These are phyloP conservation scores for Drosophila colorata DNA, from an alignment of 2,888 invertebrate genomes.

Conservation along the genomic window DNA sequence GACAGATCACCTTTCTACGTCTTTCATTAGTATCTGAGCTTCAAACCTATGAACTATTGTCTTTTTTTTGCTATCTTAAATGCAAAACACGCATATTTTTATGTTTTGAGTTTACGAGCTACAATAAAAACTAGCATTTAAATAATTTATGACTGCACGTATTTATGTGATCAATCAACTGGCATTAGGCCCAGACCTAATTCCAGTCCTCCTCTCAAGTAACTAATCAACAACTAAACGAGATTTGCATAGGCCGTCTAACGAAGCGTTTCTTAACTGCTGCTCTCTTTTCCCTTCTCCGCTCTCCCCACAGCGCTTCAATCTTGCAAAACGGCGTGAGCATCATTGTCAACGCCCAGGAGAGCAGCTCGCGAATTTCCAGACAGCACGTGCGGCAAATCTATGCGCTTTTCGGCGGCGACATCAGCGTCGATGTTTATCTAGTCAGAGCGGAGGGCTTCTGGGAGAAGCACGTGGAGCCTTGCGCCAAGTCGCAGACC, in stretches of 20 bases:
- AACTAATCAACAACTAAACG: slow-evolving; percentile 41
- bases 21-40: slow-evolving; percentile 1
- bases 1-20: slow-evolving; percentile 8
- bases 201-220: slow-evolving; percentile 6
- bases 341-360: slow-evolving; percentile 88
- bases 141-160: slow-evolving; percentile 52
- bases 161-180: slow-evolving; percentile 63
- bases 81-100: slow-evolving; percentile 36
- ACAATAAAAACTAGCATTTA: slow-evolving; percentile 24
- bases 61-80: neutral
- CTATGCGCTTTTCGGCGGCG: slow-evolving; percentile 86
- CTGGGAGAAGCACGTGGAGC: slow-evolving; percentile 91
- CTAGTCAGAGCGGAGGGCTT: slow-evolving; percentile 91
- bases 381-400: slow-evolving; percentile 88
- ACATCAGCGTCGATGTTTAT: slow-evolving; percentile 86
- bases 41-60: neutral
- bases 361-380: slow-evolving; percentile 88
- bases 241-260: slow-evolving; percentile 28
- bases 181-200: slow-evolving; percentile 10
- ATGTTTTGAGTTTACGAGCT: slow-evolving; percentile 39
- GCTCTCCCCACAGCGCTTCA: slow-evolving; percentile 63
- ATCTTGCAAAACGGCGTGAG: slow-evolving; percentile 86
- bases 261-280: slow-evolving; percentile 36
- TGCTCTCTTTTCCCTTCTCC: neutral
- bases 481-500: slow-evolving; percentile 88